Percentiles rank a stretch among this genome's conserved stretches.
Evolutionary conservation across 2,797 vertebrate species (phyloP).

Genomic region (Hippopotamyrus pictus): DNA sequence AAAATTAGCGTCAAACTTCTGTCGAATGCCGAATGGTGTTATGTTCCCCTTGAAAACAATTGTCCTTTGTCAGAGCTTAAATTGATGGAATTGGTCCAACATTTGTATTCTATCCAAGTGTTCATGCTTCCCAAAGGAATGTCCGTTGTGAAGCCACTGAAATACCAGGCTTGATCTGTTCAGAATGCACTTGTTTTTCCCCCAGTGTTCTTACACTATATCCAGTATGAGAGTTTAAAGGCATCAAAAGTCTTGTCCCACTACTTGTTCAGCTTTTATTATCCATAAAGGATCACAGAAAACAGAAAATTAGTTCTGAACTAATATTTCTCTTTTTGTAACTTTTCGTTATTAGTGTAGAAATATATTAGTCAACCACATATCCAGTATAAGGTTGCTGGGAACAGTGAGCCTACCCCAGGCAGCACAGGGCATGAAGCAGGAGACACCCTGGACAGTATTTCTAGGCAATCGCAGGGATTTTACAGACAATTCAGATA

Average conservation of each 20-base stretch:
- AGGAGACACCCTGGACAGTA: not conserved
- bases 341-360: not conserved
- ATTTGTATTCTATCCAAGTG: not conserved
- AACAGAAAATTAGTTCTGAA: not conserved
- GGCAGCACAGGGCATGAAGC: not conserved
- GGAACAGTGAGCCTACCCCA: not conserved
- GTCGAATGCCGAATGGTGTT: not conserved
- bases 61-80: not conserved
- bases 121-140: not conserved
- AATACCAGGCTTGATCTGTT: not conserved
- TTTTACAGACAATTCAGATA: not conserved
- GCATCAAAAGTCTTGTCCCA: not conserved
- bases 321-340: not conserved
- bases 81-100: not conserved
- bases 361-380: not conserved
- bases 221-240: not conserved
- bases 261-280: not conserved
- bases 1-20: not conserved
- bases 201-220: not conserved
- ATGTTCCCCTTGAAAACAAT: not conserved
- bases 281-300: not conserved
- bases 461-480: not conserved
- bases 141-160: not conserved
- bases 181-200: not conserved
- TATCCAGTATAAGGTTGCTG: not conserved